A percentile compares a stretch with the other conserved stretches of the same genome.
These are phyloP conservation scores for Isichthys henryi DNA, from an alignment of 2,113 vertebrate genomes.

Conservation along the genomic window DNA sequence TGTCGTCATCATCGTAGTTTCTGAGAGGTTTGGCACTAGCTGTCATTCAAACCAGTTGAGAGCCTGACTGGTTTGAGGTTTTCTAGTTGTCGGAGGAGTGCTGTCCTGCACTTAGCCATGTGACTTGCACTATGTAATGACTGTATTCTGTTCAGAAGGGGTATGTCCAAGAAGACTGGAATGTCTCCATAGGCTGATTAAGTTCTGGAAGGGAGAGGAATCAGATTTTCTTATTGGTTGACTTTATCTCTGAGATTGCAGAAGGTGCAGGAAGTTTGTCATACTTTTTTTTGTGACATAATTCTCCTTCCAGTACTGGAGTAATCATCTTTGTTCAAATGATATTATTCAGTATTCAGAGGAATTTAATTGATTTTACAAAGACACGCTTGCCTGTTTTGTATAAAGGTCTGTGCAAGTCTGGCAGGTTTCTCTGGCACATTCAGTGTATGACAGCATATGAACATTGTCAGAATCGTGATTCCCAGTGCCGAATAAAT, in stretches of 20 bases:
- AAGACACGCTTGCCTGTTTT: background rate
- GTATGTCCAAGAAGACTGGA: background rate
- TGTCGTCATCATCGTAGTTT: background rate
- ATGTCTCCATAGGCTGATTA: background rate
- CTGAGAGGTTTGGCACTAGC: background rate
- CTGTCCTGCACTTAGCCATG: background rate
- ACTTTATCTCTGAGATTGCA: background rate
- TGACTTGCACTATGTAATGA: background rate
- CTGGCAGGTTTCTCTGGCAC: background rate
- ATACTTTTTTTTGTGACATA: background rate
- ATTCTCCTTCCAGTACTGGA: background rate
- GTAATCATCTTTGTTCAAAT: background rate
- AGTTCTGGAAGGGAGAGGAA: background rate
- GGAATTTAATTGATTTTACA: background rate
- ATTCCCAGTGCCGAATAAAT: slow-evolving; percentile 53
- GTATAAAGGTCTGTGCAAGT: background rate
- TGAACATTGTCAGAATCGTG: slow-evolving; percentile 46
- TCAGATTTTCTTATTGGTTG: background rate
- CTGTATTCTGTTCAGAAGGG: background rate
- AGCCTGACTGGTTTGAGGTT: background rate
- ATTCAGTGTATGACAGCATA: slow-evolving; percentile 16
- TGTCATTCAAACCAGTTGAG: background rate
- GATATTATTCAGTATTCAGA: background rate
- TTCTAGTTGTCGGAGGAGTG: background rate
- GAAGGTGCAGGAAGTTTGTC: background rate